Percentiles rank a stretch among this genome's conserved stretches.
These are phyloP conservation scores for Amphipyra berbera DNA, from an alignment of 2,888 invertebrate species.

Conservation along the genomic window DNA sequence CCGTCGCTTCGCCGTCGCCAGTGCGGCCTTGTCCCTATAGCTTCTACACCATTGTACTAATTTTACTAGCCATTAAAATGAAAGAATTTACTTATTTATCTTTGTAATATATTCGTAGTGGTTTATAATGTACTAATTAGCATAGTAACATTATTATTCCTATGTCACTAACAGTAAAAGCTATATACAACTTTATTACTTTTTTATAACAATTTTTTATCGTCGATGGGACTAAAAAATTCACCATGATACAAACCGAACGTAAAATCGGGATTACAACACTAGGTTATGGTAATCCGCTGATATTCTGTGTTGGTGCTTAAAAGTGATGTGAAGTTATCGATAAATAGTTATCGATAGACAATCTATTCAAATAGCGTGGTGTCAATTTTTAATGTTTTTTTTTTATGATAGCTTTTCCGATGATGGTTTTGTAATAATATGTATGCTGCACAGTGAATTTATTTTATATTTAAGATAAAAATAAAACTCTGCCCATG, in stretches of 20 bases:
- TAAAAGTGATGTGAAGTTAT: constrained; percentile 34
- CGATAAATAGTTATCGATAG: constrained; percentile 38
- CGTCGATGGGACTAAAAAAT: constrained; percentile 38
- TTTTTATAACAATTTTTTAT: constrained; percentile 46
- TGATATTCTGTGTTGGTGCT: constrained; percentile 27
- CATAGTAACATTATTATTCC: constrained; percentile 34
- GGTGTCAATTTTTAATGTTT: constrained; percentile 11
- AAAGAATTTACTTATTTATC: constrained; percentile 6
- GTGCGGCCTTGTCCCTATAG: not conserved
- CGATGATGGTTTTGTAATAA: not conserved
- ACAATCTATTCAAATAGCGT: constrained; percentile 19
- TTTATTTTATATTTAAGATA: no score
- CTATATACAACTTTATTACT: constrained; percentile 47
- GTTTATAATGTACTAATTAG: constrained; percentile 29
- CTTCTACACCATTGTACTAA: not conserved
- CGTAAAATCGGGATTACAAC: constrained; percentile 58
- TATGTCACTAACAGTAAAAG: constrained; percentile 36
- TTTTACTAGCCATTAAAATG: constrained; percentile 20
- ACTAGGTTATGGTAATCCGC: constrained; percentile 56
- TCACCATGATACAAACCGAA: constrained; percentile 38
- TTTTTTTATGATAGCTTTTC: not conserved
- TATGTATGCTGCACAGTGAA: not conserved
- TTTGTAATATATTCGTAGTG: constrained; percentile 32
- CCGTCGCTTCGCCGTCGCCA: no score
- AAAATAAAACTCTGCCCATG: no score